These are phyloP conservation scores for Monochamus saltuarius DNA, from an alignment of 1,140 invertebrate genomes.

Conservation along the genomic window DNA sequence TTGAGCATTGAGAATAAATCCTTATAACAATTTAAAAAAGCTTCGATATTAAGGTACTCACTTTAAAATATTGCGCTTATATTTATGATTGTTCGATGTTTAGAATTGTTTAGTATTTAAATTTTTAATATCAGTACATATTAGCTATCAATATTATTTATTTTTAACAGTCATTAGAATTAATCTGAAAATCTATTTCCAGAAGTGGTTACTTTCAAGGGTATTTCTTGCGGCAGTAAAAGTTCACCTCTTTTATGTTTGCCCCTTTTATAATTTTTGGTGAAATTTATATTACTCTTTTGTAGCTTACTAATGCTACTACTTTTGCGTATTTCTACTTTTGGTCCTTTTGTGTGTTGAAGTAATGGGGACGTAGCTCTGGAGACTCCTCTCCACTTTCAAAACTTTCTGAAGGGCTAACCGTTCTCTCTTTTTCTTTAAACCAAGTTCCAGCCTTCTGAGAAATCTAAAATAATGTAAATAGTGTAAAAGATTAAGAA, in stretches of 20 bases:
- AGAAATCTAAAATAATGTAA: slow-evolving; percentile 52
- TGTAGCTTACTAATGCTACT: slow-evolving; percentile 55
- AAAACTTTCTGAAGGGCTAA: slow-evolving; percentile 56
- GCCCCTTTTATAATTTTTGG: slow-evolving; percentile 30
- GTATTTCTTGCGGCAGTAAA: slow-evolving; percentile 41
- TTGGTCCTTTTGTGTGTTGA: slow-evolving; percentile 44
- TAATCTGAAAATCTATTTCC: slow-evolving; percentile 46
- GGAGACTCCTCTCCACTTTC: slow-evolving; percentile 62
- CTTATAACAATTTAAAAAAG: slow-evolving; percentile 13
- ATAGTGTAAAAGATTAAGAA: neutral
- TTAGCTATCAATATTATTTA: neutral
- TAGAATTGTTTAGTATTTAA: slow-evolving; percentile 33
- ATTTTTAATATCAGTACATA: neutral
- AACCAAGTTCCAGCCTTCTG: slow-evolving; percentile 60
- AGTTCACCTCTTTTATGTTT: slow-evolving; percentile 41
- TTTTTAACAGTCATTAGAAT: slow-evolving; percentile 9
- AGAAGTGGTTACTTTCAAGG: slow-evolving; percentile 42
- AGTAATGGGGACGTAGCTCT: slow-evolving; percentile 59
- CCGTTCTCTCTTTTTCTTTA: slow-evolving; percentile 60
- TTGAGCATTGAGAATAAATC: neutral
- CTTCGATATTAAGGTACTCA: slow-evolving; percentile 20
- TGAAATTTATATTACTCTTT: slow-evolving; percentile 15
- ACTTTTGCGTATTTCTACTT: slow-evolving; percentile 52
- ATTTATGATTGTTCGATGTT: slow-evolving; percentile 46
- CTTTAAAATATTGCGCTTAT: slow-evolving; percentile 34